Base-by-base conservation (phyloP, 2,888 invertebrate genomes). In the Cryptocephalus primarius region DNA sequence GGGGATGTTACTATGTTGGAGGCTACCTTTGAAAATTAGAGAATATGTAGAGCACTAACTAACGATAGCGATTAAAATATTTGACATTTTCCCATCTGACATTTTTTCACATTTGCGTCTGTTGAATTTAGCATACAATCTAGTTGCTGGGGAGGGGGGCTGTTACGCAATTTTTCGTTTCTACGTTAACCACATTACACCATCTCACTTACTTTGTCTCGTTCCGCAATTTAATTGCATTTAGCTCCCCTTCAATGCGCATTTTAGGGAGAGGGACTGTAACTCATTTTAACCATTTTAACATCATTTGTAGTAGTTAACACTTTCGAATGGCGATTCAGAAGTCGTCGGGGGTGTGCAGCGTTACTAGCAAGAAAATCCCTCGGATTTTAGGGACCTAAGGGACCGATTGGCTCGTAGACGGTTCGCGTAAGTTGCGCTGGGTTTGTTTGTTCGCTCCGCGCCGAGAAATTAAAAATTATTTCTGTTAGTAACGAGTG, bases 241-340 rank as follows among this genome's bases (percentile, higher is more conserved):
- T 39, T 46, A 46, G 45, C 48, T 47, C 47, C 49, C 40, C 44
- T 50, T 45, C 50, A 48, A 54, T 52, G 54, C 22, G 22, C 22
- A 52, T 50, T 47, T 50, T 50, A 53, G 52, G 50, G 44, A 41
- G 46, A 50, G 50, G 52, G 50, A 49, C 48, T 53, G 54, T 56
- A 52, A 52, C 53, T 58, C 54, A 51, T 48, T 54, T 53, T 58
- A 56, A 58, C 52, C 55, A 56, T 56, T 52, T 50, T 55, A 53
- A 53, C 51, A 51, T 54, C 56, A 46, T 51, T 53, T 47, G 49
- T 48, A 51, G 53, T 48, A 49, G 55, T 58, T 58, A 58, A 58
- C 55, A 56, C 53, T 52, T 55, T 44, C 47, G 50, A 54, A 53
- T 49, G 55, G 45, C 50, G 50, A 51, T 48, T 50, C 44, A 48